phyloP scores from a whole-genome alignment of 2,888 invertebrate genomes.

The Cacoxenus indagator region DNA sequence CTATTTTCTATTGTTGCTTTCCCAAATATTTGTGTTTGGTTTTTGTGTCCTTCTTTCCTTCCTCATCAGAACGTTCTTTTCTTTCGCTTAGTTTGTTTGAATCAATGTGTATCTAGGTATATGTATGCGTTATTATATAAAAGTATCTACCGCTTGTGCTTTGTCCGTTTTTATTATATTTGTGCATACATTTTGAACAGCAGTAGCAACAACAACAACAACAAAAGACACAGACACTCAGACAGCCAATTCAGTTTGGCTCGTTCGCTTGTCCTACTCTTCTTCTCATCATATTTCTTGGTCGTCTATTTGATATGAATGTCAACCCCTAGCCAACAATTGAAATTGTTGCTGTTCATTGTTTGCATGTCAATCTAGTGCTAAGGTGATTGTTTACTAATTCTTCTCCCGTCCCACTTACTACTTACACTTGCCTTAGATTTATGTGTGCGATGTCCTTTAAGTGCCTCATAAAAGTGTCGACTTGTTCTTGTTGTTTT shows the following conservation, averaged over 20 bases:
- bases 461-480: constrained; percentile 66
- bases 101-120: neutral
- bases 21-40: neutral
- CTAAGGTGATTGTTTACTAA: neutral
- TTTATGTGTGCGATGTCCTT: constrained; percentile 60
- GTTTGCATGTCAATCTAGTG: constrained; percentile 60
- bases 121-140: neutral
- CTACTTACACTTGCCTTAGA: constrained; percentile 17
- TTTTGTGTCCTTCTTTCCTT: neutral
- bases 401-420: neutral
- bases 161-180: constrained; percentile 49
- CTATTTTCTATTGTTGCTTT: neutral
- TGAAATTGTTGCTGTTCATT: constrained; percentile 56
- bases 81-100: neutral
- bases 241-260: neutral
- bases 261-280: constrained; percentile 28
- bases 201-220: neutral
- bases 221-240: neutral
- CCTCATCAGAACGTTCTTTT: neutral
- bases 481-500: constrained; percentile 51
- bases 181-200: constrained; percentile 31
- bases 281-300: neutral
- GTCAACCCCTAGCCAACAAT: constrained; percentile 47
- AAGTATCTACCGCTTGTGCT: neutral
- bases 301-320: constrained; percentile 11